phyloP scores from a whole-genome alignment of 2,113 vertebrate species.

The Rynchops niger region DNA sequence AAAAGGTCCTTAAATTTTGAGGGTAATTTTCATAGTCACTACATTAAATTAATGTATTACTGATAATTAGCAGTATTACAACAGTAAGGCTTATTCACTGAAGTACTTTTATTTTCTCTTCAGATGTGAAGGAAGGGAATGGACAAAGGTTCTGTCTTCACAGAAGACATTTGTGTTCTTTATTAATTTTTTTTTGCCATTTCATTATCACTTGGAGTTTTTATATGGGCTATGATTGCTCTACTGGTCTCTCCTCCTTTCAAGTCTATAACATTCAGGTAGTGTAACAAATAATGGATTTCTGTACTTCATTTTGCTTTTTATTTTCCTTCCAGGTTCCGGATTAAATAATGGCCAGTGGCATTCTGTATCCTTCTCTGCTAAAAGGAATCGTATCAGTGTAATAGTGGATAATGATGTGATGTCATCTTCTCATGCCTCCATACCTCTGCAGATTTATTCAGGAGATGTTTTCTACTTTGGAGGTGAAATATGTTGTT shows the following conservation, averaged over 20 bases:
- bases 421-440: constrained; percentile 55
- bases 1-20: neutral
- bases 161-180: neutral
- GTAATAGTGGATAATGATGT: constrained; percentile 80
- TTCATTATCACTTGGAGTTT: neutral
- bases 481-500: constrained; percentile 78
- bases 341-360: constrained; percentile 89
- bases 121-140: neutral
- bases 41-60: neutral
- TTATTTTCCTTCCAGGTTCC: constrained; percentile 71
- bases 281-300: neutral
- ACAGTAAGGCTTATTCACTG: neutral
- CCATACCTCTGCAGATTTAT: constrained; percentile 70
- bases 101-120: neutral
- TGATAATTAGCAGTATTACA: neutral
- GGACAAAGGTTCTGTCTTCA: neutral
- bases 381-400: constrained; percentile 77
- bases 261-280: neutral
- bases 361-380: constrained; percentile 84
- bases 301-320: neutral
- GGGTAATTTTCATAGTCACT: neutral
- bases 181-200: neutral
- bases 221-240: neutral
- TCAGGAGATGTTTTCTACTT: constrained; percentile 80
- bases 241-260: neutral